Evolutionary conservation across 92 coral and sea anemone genomes (phyloP).

Genomic region (Montipora capitata): DNA sequence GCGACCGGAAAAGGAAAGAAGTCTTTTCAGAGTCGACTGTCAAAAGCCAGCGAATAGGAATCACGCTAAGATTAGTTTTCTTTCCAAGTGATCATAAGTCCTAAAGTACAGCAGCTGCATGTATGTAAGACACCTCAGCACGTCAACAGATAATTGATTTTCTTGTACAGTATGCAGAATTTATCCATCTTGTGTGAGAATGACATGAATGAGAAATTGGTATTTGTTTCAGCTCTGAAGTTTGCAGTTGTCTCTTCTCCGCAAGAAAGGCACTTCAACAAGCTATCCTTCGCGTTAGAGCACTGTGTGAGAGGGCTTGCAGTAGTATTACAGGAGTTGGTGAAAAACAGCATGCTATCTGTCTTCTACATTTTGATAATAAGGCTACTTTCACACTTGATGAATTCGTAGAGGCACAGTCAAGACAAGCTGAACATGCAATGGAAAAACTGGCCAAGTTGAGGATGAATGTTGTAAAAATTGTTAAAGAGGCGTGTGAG

Average conservation of each 20-base stretch:
- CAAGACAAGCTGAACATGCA: constrained; percentile 74
- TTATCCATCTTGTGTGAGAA: no score
- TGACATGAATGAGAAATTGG: no score
- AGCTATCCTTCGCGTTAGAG: constrained; percentile 81
- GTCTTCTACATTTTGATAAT: constrained; percentile 69
- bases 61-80: no score
- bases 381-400: constrained; percentile 74
- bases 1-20: no score
- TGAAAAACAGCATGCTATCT: constrained; percentile 73
- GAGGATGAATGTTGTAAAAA: constrained; percentile 76
- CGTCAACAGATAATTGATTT: no score
- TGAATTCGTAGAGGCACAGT: constrained; percentile 76
- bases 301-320: constrained; percentile 91
- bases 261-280: constrained; percentile 75
- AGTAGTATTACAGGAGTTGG: constrained; percentile 94
- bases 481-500: constrained; percentile 93
- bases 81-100: no score
- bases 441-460: constrained; percentile 73
- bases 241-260: constrained; percentile 75
- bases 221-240: constrained; percentile 47
- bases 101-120: no score
- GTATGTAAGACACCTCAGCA: no score
- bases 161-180: no score
- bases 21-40: no score
- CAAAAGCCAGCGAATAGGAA: no score